Evolutionary conservation across 2,888 invertebrate species (phyloP).

Genomic region (Dione juno): DNA sequence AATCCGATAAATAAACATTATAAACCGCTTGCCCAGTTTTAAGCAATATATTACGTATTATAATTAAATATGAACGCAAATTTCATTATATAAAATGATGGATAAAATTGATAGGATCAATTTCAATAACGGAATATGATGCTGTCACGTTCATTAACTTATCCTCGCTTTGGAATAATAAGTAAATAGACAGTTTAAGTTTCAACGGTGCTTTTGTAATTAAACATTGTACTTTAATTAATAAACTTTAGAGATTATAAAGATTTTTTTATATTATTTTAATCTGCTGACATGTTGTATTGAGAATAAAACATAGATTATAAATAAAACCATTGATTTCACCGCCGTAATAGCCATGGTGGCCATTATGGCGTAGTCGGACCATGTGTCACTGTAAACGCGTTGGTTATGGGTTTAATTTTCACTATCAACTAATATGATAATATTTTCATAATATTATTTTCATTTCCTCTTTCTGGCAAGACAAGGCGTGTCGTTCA

Average conservation of each 20-base stretch:
- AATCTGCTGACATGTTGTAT: too few species aligned
- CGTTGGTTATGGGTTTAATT: too few species aligned
- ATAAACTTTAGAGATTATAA: neutral
- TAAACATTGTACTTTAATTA: neutral
- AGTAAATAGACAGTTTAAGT: neutral
- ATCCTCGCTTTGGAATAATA: constrained; percentile 5
- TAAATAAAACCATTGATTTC: too few species aligned
- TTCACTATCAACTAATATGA: too few species aligned
- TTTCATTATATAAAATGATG: constrained; percentile 8
- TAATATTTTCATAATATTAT: too few species aligned
- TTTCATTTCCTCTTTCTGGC: too few species aligned
- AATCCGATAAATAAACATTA: neutral
- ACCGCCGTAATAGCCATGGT: too few species aligned
- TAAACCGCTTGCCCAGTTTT: neutral
- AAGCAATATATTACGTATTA: neutral
- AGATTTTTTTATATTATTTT: neutral
- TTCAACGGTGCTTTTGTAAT: neutral
- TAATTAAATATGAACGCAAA: constrained; percentile 3
- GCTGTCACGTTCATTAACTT: constrained; percentile 17
- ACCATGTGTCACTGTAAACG: too few species aligned
- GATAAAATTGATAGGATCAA: constrained; percentile 14
- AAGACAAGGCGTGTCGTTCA: too few species aligned
- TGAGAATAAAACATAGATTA: too few species aligned
- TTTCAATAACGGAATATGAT: constrained; percentile 13
- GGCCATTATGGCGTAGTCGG: too few species aligned